These are phyloP conservation scores for Rhineura floridana DNA, from an alignment of 2,113 vertebrate species.

Conservation along the genomic window DNA sequence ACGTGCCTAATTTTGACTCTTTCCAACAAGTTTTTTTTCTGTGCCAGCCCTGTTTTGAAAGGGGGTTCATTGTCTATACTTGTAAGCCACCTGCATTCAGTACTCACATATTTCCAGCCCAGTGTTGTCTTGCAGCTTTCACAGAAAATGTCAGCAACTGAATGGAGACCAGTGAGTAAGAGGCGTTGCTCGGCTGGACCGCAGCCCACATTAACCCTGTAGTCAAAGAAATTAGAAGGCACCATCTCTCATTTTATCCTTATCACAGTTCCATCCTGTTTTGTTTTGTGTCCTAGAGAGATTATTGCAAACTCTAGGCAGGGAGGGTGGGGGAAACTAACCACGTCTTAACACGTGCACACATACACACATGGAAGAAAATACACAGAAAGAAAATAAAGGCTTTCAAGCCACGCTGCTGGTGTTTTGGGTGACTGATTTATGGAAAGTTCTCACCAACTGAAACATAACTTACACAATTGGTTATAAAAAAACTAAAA, in stretches of 20 bases:
- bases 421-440: background rate
- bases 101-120: slow-evolving; percentile 84
- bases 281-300: background rate
- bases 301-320: background rate
- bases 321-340: background rate
- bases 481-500: background rate
- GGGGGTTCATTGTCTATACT: background rate
- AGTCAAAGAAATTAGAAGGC: slow-evolving; percentile 23
- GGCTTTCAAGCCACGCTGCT: background rate
- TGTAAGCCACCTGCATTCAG: background rate
- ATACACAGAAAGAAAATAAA: background rate
- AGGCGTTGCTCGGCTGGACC: slow-evolving; percentile 80
- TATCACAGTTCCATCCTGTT: background rate
- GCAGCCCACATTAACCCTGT: slow-evolving; percentile 81
- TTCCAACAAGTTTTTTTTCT: background rate
- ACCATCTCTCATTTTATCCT: background rate
- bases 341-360: background rate
- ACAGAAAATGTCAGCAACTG: slow-evolving; percentile 81
- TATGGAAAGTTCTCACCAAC: background rate
- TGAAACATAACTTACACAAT: background rate
- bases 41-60: background rate
- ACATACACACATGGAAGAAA: background rate
- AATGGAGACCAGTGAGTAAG: slow-evolving; percentile 80
- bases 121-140: slow-evolving; percentile 82
- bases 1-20: background rate